Base-by-base conservation (phyloP, 2,113 vertebrate genomes). In the Galemys pyrenaicus region DNA sequence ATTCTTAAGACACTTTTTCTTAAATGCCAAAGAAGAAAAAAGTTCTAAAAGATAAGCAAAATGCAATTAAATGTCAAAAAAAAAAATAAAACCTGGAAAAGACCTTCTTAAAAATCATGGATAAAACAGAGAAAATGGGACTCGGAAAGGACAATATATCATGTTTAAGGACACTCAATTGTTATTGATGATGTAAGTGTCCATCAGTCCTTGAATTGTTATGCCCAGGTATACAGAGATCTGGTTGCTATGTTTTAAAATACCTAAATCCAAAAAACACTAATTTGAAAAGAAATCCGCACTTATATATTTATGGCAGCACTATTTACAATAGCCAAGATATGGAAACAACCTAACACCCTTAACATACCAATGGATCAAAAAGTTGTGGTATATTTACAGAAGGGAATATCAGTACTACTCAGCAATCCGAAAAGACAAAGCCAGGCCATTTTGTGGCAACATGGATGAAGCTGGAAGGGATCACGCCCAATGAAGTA, bases 221-320 rank as follows among this genome's bases (percentile, higher is more conserved):
- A 75, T 4, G 56, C 17, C 3, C 58, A 89, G 19, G 64, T 73
- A 85, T 24, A 30, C 24, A 80, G 78, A 68, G 30, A 58, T 17
- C 2, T 79, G 62, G 4, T 64, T 86, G 39, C 39, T 49, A 58
- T 30, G 71, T 65, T 83, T 95, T 96, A 92, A 87, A 87, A 77
- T 35, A 73, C 17, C 49, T 51, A 13, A 51, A 12, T 51, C 11
- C 49, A 51, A 51, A 51, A 51, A 51, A 51, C 49, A 51, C 49
- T 51, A 51, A 51, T 16, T 51, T 12, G 13, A 51, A 51, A 51
- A 13, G 49, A 51, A 11, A 51, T 16, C 49, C 13, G 49, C 49
- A 6, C 49, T 51, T 12, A 6, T 51, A 12, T 51, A 9, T 44
- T 51, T 51, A 51, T 51, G 7, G 49, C 49, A 51, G 49, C 49